Percentiles rank a stretch among this genome's conserved stretches.
phyloP scores from a whole-genome alignment of 2,113 vertebrate species.

The Oplegnathus fasciatus region DNA sequence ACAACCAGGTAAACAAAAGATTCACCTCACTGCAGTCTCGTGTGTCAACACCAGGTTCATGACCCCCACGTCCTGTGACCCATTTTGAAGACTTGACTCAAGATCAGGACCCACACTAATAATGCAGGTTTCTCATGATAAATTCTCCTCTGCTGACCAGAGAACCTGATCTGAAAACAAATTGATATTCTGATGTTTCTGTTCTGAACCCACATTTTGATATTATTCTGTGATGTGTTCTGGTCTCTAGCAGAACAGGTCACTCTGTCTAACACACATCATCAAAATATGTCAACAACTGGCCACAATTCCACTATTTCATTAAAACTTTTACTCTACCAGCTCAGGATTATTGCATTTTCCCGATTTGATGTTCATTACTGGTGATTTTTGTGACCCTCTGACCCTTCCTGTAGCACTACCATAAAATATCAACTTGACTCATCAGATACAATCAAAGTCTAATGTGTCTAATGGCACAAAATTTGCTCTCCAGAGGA shows the following conservation, averaged over 20 bases:
- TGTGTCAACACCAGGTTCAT: neutral
- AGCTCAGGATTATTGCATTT: neutral
- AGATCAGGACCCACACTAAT: neutral
- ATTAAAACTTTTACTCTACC: neutral
- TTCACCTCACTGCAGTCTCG: neutral
- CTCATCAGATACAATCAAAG: neutral
- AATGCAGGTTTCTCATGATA: neutral
- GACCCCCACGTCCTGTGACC: neutral
- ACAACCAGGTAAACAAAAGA: conserved; percentile 90
- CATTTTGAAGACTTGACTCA: neutral
- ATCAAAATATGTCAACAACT: too few relatives aligned
- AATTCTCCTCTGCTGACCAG: neutral
- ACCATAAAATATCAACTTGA: too few relatives aligned
- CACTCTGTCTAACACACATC: neutral
- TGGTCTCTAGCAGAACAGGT: neutral
- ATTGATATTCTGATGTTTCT: too few relatives aligned
- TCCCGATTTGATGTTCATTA: neutral
- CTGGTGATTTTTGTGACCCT: neutral
- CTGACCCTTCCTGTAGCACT: neutral
- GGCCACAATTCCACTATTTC: too few relatives aligned
- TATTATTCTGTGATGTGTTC: neutral
- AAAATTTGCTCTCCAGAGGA: neutral
- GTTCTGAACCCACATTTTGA: neutral
- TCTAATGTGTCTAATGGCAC: too few relatives aligned
- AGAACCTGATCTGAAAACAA: neutral